A percentile compares a stretch with the other conserved stretches of the same genome.
phyloP scores from a whole-genome alignment of 2,797 vertebrate genomes.

The Prionace glauca region DNA sequence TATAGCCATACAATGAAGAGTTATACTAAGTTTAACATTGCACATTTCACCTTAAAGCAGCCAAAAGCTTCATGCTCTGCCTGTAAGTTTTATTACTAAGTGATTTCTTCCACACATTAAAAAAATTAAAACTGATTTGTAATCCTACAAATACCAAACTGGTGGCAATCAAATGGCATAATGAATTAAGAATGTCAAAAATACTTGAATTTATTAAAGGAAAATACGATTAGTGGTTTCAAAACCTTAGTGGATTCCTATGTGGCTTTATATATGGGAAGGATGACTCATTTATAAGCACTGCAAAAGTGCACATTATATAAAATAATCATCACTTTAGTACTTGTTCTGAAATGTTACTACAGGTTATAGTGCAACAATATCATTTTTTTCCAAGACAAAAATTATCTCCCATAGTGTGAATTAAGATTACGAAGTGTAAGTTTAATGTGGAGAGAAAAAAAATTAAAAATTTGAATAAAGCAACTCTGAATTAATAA shows the following conservation, averaged over 20 bases:
- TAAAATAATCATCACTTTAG: not conserved
- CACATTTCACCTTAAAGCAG: not conserved
- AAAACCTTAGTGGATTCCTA: not conserved
- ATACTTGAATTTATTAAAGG: not conserved
- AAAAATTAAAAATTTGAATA: not conserved
- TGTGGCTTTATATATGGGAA: not conserved
- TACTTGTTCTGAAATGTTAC: not conserved
- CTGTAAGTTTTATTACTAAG: not conserved
- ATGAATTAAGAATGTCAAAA: not conserved
- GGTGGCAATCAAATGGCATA: not conserved
- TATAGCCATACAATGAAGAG: not conserved
- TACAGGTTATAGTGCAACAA: not conserved
- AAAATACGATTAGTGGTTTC: not conserved
- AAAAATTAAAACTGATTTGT: not conserved
- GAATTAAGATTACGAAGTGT: not conserved
- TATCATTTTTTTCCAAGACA: not conserved
- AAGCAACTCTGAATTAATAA: not conserved
- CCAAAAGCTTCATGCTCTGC: not conserved
- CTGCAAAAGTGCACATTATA: not conserved
- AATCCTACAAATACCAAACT: not conserved
- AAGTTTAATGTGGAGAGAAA: too few relatives aligned
- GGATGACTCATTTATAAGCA: not conserved
- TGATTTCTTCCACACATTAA: not conserved
- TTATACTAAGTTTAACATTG: not conserved
- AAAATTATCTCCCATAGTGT: not conserved